phyloP scores from a whole-genome alignment of 23 tunicate genomes.

The Ciona savignyi region DNA sequence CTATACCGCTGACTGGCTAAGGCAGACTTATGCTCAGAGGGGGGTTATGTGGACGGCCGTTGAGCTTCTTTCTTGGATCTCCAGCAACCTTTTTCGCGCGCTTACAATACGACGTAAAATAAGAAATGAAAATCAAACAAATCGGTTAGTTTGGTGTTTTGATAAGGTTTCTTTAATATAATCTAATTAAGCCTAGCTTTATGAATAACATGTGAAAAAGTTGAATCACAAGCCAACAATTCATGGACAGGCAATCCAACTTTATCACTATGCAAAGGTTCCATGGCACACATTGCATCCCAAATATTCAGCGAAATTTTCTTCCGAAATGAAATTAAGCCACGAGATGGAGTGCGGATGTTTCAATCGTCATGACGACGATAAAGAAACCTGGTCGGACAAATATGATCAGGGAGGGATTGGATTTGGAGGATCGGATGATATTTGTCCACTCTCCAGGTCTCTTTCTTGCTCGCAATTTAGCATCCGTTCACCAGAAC shows the following conservation, averaged over 20 bases:
- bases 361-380: not conserved
- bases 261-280: not conserved
- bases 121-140: conserved; percentile 29
- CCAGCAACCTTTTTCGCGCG: conserved; percentile 34
- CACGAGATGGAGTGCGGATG: not conserved
- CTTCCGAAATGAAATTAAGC: not conserved
- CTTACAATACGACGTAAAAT: conserved; percentile 30
- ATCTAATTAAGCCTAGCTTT: not conserved
- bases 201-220: not conserved
- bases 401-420: not conserved
- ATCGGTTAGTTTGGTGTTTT: conserved; percentile 17
- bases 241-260: not conserved
- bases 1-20: conserved; percentile 22
- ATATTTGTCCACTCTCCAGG: not conserved
- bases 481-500: not conserved
- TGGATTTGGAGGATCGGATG: not conserved
- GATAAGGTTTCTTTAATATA: not conserved
- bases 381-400: not conserved
- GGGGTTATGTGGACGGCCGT: not conserved
- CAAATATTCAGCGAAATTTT: not conserved
- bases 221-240: not conserved
- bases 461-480: not conserved
- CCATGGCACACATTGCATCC: not conserved
- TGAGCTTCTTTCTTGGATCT: not conserved
- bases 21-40: not conserved